Evolutionary conservation across 2,113 vertebrate species (phyloP).

Genomic region (Platanista minor): DNA sequence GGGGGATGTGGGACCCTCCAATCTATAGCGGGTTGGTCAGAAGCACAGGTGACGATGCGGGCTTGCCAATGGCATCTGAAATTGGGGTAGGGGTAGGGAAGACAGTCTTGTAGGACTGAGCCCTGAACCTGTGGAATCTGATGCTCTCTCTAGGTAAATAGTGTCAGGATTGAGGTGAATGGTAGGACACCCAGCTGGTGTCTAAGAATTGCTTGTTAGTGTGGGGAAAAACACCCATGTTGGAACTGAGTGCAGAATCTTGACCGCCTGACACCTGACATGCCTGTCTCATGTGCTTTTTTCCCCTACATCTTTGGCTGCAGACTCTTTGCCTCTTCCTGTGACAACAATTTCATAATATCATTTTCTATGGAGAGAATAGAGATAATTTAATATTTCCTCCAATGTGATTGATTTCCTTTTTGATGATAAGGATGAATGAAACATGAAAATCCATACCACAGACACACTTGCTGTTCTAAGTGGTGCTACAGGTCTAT

Average conservation of each 20-base stretch:
- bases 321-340: neutral
- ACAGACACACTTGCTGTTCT: neutral
- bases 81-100: no score
- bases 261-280: neutral
- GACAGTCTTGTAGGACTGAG: neutral
- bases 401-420: neutral
- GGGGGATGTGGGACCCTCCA: neutral
- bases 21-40: neutral
- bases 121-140: no score
- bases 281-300: neutral
- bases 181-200: neutral
- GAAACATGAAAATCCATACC: neutral
- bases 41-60: neutral
- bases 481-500: neutral
- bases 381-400: neutral
- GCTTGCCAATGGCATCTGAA: neutral
- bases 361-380: neutral
- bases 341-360: neutral
- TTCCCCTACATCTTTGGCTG: neutral
- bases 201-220: neutral
- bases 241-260: neutral
- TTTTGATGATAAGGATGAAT: neutral
- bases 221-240: neutral
- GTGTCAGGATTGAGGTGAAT: neutral
- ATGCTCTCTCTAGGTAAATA: accelerated